Base-by-base conservation (phyloP, 1,140 invertebrate genomes). In the Hestina assimilis region DNA sequence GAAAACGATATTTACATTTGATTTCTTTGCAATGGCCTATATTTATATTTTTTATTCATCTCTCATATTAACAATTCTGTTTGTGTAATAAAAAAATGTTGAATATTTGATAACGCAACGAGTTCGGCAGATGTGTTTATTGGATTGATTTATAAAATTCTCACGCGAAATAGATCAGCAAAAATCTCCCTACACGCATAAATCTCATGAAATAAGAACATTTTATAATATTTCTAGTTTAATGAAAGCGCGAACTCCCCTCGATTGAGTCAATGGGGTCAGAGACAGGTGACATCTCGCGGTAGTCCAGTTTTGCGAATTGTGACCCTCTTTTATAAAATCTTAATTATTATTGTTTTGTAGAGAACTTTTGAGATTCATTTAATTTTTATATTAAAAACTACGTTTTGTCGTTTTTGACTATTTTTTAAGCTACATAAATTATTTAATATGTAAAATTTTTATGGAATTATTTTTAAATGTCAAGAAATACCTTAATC, bases 161-260 rank as follows among this genome's bases (percentile, higher is more conserved):
- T 56, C 67, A 69, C 63, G 63, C 65, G 59, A 58, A 53, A 63
- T 60, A 66, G 40, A 60, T 51, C 45, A 66, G 50, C 63, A 53
- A 55, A 45, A 65, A 60, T 60, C 24, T 59, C 65, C 58, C 63
- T 51, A 59, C 28, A 19, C 31, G 14, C 59, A 63, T 63, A 66
- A 62, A 64, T 62, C 63, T 46, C 51, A 62, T 64, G 56, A 55
- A 54, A 54, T 47, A 47, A 46, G 57, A 24, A 42, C 48, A 38
- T 54, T 57, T 53, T 69, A n/a, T 65, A 68, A 66, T 69, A 64
- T 66, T 66, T 64, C 69, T 69, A 69, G 69, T 72, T 72, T 65
- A 68, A 69, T 72, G 60, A 55, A 64, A 62, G 45, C 55, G 50
- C 45, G 48, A 61, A 43, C 26, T 31, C 43, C 66, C 62, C 55